Percentiles rank a stretch among this genome's conserved stretches.
phyloP scores from a whole-genome alignment of 1,140 invertebrate genomes.

The Teleopsis dalmanni region DNA sequence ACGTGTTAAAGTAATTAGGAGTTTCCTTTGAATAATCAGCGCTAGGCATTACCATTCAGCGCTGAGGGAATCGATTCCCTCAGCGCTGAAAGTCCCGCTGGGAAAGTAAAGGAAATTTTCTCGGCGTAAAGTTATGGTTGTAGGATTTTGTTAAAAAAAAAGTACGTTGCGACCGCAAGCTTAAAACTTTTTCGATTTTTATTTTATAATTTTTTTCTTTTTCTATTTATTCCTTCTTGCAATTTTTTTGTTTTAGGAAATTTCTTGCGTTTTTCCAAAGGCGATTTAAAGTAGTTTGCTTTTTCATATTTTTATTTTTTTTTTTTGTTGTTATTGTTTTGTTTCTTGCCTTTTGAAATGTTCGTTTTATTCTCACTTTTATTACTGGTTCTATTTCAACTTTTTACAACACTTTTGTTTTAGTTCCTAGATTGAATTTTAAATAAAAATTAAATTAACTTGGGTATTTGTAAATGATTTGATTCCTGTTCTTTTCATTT shows the following conservation, averaged over 20 bases:
- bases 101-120: too few species aligned
- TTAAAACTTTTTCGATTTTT: constrained; percentile 13
- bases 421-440: constrained; percentile 14
- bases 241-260: neutral
- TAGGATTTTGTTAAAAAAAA: too few species aligned
- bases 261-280: constrained; percentile 7
- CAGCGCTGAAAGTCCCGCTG: too few species aligned
- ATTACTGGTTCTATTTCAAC: neutral
- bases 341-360: neutral
- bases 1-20: too few species aligned
- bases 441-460: constrained; percentile 16
- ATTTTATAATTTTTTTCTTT: neutral
- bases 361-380: neutral
- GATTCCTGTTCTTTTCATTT: neutral
- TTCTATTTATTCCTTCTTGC: neutral
- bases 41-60: too few species aligned
- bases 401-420: constrained; percentile 10
- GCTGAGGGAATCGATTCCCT: too few species aligned
- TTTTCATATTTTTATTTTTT: too few species aligned
- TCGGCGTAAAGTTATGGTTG: too few species aligned
- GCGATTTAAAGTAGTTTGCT: constrained; percentile 8
- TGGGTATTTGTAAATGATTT: constrained; percentile 12
- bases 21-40: too few species aligned
- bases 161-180: too few species aligned
- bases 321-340: too few species aligned